Evolutionary conservation across 2,113 vertebrate genomes (phyloP), one percentile per base, ranked within the genome.

Genomic region (Psilopogon haemacephalus): DNA sequence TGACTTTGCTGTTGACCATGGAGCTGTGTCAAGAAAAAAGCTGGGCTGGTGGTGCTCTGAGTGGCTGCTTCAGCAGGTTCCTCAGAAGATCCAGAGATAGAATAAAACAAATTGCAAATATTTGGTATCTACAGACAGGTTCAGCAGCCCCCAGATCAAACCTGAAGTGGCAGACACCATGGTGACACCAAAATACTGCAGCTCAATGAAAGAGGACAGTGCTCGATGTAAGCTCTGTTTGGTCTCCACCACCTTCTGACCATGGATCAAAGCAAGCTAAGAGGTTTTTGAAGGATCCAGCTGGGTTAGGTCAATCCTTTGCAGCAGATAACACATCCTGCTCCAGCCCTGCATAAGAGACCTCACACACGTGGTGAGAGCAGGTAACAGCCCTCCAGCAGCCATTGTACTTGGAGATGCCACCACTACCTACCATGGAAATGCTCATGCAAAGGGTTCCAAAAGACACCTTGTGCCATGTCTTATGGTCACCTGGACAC

Each of bases 171-270:
- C 1, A 14, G 24, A 58, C 5, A 70, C 26, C 38, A 12, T 2
- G 17, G 0, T 6, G 13, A 6, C 2, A 7, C 0, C 19, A 52
- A 12, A 56, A 26, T 7, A 17, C 10, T 5, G 40, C 74, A 24
- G 13, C 1, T 2, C 4, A 18, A 13, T 2, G 33, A 58, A 73
- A 32, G 56, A 23, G 69, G 81, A 44, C 32, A 20, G 64, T 0
- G 12, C 7, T 1, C 7, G 5, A 12, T 4, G 3, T 1, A 9
- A 16, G 3, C 0, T 4, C 33, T 15, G 26, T 1, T n/a, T 3
- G 19, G 40, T 4, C 68, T 5, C 8, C 37, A 2, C 1, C 1
- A 15, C 71, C 11, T 26, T 6, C 26, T 2, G 58, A 15, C 14
- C 72, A 15, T 0, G 4, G 2, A 32, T 24, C 60, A 0, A 4